A percentile compares a stretch with the other conserved stretches of the same genome.
Conservation (phyloP, 1,140 invertebrate genomes). For the Trichonephila clavata region DNA sequence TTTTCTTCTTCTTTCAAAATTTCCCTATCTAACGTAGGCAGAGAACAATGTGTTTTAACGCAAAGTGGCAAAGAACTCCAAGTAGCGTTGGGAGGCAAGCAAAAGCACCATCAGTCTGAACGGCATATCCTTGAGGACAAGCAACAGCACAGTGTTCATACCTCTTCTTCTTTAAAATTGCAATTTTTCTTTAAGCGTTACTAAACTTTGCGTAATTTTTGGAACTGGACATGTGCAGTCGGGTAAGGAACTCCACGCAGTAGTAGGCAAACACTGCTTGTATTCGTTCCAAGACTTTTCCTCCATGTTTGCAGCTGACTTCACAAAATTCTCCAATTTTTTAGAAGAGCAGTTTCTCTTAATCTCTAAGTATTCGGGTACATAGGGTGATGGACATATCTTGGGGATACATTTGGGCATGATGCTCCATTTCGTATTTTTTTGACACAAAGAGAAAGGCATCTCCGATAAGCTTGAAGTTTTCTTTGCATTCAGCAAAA, state of each 20-base stretch:
- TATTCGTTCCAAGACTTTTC: background rate
- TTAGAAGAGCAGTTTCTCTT: conserved; percentile 30
- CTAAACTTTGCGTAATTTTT: background rate
- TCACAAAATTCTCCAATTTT: background rate
- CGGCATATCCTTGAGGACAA: background rate
- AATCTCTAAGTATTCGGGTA: background rate
- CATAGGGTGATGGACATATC: background rate
- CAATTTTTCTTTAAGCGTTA: conserved; percentile 17
- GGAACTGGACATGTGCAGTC: conserved; percentile 27
- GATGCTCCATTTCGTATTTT: background rate
- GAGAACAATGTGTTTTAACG: background rate
- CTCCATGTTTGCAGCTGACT: background rate
- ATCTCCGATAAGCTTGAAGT: background rate
- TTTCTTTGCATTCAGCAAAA: background rate
- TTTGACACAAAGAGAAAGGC: background rate
- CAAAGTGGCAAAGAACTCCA: background rate
- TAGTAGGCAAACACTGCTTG: background rate
- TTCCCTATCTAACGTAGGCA: background rate
- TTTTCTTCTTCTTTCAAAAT: background rate
- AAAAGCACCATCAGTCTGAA: background rate
- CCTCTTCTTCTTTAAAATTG: background rate
- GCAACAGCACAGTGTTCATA: background rate
- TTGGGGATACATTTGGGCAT: background rate
- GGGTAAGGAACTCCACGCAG: background rate
- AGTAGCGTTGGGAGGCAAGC: background rate